Evolutionary conservation across 2,113 vertebrate species (phyloP).

Genomic region (Daubentonia madagascariensis): DNA sequence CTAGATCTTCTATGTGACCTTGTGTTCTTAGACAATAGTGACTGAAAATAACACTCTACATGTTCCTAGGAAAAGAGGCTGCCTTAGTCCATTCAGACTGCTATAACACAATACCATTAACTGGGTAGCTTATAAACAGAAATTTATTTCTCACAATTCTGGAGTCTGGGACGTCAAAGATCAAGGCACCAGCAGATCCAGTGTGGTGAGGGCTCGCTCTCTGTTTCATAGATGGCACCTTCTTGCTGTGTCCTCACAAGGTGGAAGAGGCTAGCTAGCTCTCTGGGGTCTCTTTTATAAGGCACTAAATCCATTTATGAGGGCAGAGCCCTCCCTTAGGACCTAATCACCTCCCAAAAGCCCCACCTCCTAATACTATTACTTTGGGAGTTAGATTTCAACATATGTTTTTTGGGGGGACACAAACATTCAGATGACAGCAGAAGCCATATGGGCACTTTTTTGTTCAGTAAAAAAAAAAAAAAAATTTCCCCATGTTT

Average conservation of each 20-base stretch:
- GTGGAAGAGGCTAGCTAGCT: not conserved
- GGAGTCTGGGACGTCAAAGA: not conserved
- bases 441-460: not conserved
- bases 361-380: not conserved
- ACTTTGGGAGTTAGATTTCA: not conserved
- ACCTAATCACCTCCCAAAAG: not conserved
- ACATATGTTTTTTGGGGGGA: not conserved
- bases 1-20: not conserved
- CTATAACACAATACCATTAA: not conserved
- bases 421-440: not conserved
- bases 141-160: not conserved
- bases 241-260: not conserved
- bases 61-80: conserved; percentile 14
- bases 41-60: not conserved
- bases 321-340: not conserved
- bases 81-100: not conserved
- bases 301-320: not conserved
- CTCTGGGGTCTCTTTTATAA: not conserved
- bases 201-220: not conserved
- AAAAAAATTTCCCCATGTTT: not conserved
- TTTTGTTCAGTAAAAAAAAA: not conserved
- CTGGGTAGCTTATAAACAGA: not conserved
- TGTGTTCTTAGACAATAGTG: conserved; percentile 15
- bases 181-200: not conserved
- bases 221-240: not conserved